Evolutionary conservation across 2,888 invertebrate species (phyloP).

Genomic region (Chalcosyrphus nemorum): DNA sequence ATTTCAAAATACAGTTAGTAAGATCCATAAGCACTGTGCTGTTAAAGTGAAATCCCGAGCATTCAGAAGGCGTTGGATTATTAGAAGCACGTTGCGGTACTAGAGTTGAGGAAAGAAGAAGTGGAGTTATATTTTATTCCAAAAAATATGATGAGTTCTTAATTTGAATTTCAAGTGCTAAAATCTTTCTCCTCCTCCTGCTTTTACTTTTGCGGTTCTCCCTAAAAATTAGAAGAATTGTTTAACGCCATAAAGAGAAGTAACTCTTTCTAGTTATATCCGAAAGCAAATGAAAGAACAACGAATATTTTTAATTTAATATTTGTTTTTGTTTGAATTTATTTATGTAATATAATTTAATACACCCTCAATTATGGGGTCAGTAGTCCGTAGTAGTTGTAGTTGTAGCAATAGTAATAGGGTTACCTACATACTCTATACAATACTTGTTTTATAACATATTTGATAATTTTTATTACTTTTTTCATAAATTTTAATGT

Average conservation of each 20-base stretch:
- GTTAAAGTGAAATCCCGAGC: too few species aligned
- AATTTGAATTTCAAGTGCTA: too few species aligned
- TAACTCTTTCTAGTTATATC: too few species aligned
- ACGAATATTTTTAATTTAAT: slow-evolving; percentile 23
- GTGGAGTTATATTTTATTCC: too few species aligned
- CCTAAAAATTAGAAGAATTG: not conserved
- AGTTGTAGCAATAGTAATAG: slow-evolving; percentile 42
- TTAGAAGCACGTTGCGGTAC: too few species aligned
- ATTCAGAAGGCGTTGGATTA: too few species aligned
- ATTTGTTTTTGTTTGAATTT: slow-evolving; percentile 50
- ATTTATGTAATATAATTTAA: slow-evolving; percentile 66
- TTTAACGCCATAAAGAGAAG: not conserved
- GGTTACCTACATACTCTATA: slow-evolving; percentile 53
- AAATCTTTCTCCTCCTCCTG: too few species aligned
- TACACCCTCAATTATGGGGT: slow-evolving; percentile 44
- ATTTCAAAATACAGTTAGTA: too few species aligned
- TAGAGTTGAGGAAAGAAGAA: too few species aligned
- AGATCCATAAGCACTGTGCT: too few species aligned
- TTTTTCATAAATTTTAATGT: slow-evolving; percentile 26
- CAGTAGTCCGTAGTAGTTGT: slow-evolving; percentile 52
- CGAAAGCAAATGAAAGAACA: not conserved
- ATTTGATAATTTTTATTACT: slow-evolving; percentile 37
- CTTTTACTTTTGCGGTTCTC: not conserved
- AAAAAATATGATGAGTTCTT: too few species aligned
- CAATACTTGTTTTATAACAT: slow-evolving; percentile 45